Percentiles rank a stretch among this genome's conserved stretches.
These are phyloP conservation scores for Vannuccia rotundouncinata DNA, from an alignment of 2,888 invertebrate species.

Conservation along the genomic window DNA sequence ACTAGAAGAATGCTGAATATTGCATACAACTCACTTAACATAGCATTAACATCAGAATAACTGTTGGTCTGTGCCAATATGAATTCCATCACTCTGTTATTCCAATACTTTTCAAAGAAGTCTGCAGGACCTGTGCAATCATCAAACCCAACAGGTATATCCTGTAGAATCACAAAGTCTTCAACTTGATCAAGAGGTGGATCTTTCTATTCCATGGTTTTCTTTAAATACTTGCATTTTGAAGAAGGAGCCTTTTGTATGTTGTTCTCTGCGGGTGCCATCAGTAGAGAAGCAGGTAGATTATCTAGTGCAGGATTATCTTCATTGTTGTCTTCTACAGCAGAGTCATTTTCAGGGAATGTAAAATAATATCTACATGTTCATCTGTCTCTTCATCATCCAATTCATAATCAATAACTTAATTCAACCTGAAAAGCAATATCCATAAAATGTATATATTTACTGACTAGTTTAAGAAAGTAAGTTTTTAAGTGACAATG, in stretches of 20 bases:
- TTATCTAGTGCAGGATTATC: not conserved
- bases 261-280: not conserved
- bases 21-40: not conserved
- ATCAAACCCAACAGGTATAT: not conserved
- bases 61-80: slow-evolving; percentile 14
- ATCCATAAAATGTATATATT: not conserved
- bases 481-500: not conserved
- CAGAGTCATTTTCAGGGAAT: not conserved
- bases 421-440: not conserved
- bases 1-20: not conserved
- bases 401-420: slow-evolving; percentile 1
- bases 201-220: not conserved
- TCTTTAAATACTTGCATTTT: not conserved
- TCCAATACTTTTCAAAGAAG: slow-evolving; percentile 8
- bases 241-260: not conserved
- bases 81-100: not conserved
- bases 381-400: not conserved
- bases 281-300: not conserved
- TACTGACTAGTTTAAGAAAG: not conserved
- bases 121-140: not conserved
- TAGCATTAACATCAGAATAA: not conserved
- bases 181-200: not conserved
- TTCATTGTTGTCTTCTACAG: slow-evolving; percentile 5
- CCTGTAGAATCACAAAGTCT: not conserved
- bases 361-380: not conserved